Base-by-base conservation (phyloP, 2,113 vertebrate species). In the Pristiophorus japonicus region DNA sequence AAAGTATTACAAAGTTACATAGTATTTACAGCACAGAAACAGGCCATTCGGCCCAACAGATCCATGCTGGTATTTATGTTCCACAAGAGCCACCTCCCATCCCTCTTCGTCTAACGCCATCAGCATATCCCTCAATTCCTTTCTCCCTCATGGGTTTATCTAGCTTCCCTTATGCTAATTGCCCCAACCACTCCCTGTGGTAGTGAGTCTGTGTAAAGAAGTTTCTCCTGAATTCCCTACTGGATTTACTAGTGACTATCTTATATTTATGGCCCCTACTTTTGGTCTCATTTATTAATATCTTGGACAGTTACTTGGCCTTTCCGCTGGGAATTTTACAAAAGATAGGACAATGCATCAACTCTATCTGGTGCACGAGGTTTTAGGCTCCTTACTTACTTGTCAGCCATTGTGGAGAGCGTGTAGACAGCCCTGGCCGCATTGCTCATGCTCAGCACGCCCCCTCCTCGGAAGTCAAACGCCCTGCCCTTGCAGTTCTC, bases 331-430 rank as follows among this genome's bases (percentile, higher is more conserved):
- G 1, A 81, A 81, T 45, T 22, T 87, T 20, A 11, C 1, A 18
- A 55, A 10, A 24, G 45, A 12, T 24, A n/a, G 34, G 34, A 8
- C 34, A 14, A 42, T 1, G 45, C 78, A 38, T 81, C 38, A 20
- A 38, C 81, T 85, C 81, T 8, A 47, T 27, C 81, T 47, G 81
- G 22, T 24, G 1, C 42, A 51, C 27, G 6, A 90, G 38, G 62
- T 59, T 62, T 55, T 14, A 20, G 88, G 47, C 88, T 30, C 24
- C 6, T 11, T 59, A 81, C 96, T 63, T 97, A 99, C 98, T 99
- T 98, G 98, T 99, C 99, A 0, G 98, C 98, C 97, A 99, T 98
- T 0, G 99, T 99, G 16, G 99, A 99, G 30, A 99, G 98, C 0
- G 97, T 97, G 95, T 98, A 98, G 59, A 99, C 98, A 0, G 98